Conservation (phyloP, 2,888 invertebrate species). For the Drosophila macrospina region DNA sequence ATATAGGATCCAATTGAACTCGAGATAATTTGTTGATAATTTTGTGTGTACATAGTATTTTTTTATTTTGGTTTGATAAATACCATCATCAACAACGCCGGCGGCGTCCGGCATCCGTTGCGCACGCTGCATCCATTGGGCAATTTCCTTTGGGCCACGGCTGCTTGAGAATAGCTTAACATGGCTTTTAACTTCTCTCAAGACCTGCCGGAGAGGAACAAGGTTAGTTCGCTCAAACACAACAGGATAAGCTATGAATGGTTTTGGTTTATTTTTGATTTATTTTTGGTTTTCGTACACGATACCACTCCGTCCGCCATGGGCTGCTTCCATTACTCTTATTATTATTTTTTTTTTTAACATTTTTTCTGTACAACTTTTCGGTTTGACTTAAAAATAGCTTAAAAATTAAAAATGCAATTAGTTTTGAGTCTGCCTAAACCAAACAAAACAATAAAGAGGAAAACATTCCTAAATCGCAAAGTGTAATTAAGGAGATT, state of each 20-base stretch:
- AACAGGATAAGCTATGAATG: slow-evolving; percentile 84
- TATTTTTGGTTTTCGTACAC: slow-evolving; percentile 54
- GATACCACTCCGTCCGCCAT: slow-evolving; percentile 36
- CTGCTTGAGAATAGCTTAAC: slow-evolving; percentile 80
- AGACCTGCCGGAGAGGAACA: slow-evolving; percentile 86
- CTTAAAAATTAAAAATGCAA: slow-evolving; percentile 48
- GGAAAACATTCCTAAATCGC: not conserved
- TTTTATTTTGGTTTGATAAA: slow-evolving; percentile 82
- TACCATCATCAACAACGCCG: slow-evolving; percentile 81
- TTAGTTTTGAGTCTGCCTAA: slow-evolving; percentile 25
- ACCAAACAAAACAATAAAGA: slow-evolving; percentile 8
- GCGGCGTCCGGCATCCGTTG: slow-evolving; percentile 51
- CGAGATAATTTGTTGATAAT: slow-evolving; percentile 80
- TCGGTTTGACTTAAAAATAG: slow-evolving; percentile 52
- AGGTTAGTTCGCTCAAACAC: slow-evolving; percentile 86
- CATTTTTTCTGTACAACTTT: slow-evolving; percentile 39
- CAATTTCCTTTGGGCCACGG: slow-evolving; percentile 58
- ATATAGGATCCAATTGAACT: slow-evolving; percentile 76
- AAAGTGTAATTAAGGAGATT: not conserved
- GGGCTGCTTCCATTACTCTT: slow-evolving; percentile 36
- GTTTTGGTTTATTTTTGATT: slow-evolving; percentile 55
- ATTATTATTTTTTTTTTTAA: slow-evolving; percentile 12
- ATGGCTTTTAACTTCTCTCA: slow-evolving; percentile 82
- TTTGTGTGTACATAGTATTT: slow-evolving; percentile 81
- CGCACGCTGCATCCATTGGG: slow-evolving; percentile 59